Base-by-base conservation (phyloP, 2,113 vertebrate species). In the Cyanistes caeruleus region DNA sequence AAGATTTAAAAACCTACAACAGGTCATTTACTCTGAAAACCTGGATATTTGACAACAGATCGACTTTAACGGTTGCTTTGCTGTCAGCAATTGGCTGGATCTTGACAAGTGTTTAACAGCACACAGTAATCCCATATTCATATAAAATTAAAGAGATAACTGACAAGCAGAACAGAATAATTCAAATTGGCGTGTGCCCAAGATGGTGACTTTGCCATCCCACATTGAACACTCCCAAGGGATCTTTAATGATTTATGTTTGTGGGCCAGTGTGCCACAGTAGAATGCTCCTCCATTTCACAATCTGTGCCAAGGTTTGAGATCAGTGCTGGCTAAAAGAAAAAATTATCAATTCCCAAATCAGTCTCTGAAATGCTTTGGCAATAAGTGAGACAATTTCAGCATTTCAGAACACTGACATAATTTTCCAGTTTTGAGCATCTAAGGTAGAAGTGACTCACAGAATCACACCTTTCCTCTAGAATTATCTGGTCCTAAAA, bases 391-490 rank as follows among this genome's bases (percentile, higher is more conserved):
- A 82, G 5, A 5, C 49, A 64, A 11, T 11, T 7, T 48, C 37
- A 60, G 10, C n/a, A 25, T 56, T 80, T 83, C 49, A 76, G 15
- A 63, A 63, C 21, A 13, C 56, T 2, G 1, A 30, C 4, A 10
- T 27, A 79, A 51, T 46, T 35, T 23, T 64, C 43, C 46, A 33
- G 23, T 58, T 43, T 35, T 70, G 16, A 72, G 4, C 16, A 44
- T 33, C 9, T 48, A 64, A 5, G 5, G 7, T 31, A 89, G 24
- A 33, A 63, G 13, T 31, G 15, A 78, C 13, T 70, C 9, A 5
- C 0, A 60, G 11, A 72, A 62, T 33, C 58, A 82, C 0, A 2
- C 0, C 31, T 23, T 52, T 46, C 14, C 8, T 82, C 10, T 49
- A 53, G 31, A 70, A 76, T 7, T 64, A 35, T 68, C 16, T 76